Evolutionary conservation across 2,888 invertebrate genomes (phyloP), one percentile per base, ranked within the genome.

Genomic region (Lydus trimaculatus): DNA sequence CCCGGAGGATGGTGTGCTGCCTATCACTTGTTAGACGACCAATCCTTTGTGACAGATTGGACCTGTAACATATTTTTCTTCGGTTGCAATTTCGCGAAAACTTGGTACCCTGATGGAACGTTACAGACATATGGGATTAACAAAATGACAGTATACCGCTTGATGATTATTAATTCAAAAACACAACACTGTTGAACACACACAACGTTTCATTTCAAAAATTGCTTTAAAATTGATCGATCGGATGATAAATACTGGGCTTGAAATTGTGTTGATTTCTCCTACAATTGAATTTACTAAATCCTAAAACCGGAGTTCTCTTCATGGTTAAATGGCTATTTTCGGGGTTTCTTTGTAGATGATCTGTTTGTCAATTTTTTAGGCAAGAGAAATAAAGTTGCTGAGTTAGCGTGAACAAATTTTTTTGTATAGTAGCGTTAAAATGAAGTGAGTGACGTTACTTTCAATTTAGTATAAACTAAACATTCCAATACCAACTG

Each of bases 11-110:
- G 74, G 76, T 77, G 79, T 76, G 79, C 78, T 78, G 78, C 79
- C 82, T 84, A 83, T 84, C 84, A 84, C 81, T 82, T 81, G 83
- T 84, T 84, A 80, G 82, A 80, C 76, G 81, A 81, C 83, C 84
- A 83, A 85, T 84, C 82, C 82, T 79, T 80, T 79, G 78, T 81
- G 84, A 84, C 83, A 83, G 82, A 84, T 84, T 83, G 82, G 78
- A 75, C 79, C 76, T 77, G 81, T 79, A 80, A 81, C 80, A 82
- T 81, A 82, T 82, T 82, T 83, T 82, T 77, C 80, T 78, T 56
- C 71, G 71, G 72, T 73, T 79, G 79, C 79, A 79, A 80, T 80
- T 79, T 80, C 76, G 75, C 69, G 72, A 78, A 76, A 76, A 74
- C 69, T 68, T 68, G 72, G 67, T 67, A 56, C 63, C 63, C 43